Conservation (phyloP, 2,113 vertebrate genomes). For the Setophaga kirtlandii region DNA sequence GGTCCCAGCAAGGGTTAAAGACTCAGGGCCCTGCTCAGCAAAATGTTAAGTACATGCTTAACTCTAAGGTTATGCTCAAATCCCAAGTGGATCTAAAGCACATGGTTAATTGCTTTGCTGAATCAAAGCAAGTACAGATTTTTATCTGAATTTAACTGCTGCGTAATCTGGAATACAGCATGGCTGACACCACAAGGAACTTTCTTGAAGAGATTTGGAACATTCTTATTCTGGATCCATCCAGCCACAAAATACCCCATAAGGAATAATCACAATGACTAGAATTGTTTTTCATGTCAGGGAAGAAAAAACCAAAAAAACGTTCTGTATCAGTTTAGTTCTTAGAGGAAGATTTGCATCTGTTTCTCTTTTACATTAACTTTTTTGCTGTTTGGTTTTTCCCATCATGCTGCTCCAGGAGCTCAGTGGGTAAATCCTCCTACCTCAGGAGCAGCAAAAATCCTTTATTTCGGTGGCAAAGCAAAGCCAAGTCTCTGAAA, state of each 20-base stretch:
- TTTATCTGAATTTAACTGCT: constrained; percentile 54
- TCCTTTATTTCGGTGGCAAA: constrained; percentile 14
- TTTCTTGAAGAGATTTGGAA: background rate
- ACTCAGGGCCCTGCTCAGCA: constrained; percentile 45
- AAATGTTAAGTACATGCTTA: constrained; percentile 66
- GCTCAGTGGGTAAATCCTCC: constrained; percentile 1
- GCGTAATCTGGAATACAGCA: background rate
- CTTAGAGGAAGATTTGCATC: background rate
- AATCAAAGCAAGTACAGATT: constrained; percentile 60
- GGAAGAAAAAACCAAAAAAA: background rate
- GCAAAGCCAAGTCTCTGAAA: background rate
- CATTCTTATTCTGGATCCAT: background rate
- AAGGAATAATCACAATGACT: background rate
- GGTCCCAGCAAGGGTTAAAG: constrained; percentile 62
- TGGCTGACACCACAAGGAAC: background rate
- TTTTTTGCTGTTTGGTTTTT: background rate
- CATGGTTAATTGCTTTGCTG: constrained; percentile 53
- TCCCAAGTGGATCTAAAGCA: constrained; percentile 60
- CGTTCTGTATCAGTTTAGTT: background rate
- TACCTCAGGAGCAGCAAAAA: background rate
- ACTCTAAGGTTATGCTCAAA: constrained; percentile 57
- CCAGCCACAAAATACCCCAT: background rate
- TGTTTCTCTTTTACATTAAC: background rate
- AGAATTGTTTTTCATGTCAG: background rate
- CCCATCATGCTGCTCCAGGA: background rate